These are phyloP conservation scores for Axis porcinus DNA, from an alignment of 2,113 vertebrate species.

Conservation along the genomic window DNA sequence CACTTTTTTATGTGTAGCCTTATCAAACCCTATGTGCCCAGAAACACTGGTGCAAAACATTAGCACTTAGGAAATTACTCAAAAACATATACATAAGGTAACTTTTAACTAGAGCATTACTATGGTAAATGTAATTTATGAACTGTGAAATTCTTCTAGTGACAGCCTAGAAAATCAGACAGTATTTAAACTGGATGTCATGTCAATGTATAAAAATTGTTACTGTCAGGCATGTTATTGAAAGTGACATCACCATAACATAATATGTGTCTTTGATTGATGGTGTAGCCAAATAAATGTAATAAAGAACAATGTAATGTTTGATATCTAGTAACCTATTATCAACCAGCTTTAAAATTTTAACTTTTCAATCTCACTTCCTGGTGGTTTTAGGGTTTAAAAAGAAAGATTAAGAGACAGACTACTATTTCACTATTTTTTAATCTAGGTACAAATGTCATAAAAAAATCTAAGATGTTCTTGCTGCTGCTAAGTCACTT, in stretches of 20 bases:
- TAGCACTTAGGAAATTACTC: background rate
- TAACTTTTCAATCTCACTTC: slow-evolving; percentile 4
- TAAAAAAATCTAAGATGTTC: background rate
- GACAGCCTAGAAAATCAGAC: slow-evolving; percentile 29
- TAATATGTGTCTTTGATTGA: slow-evolving; percentile 58
- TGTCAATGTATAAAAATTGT: background rate
- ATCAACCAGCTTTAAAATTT: slow-evolving; percentile 47
- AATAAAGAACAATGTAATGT: slow-evolving; percentile 15
- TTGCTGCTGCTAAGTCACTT: background rate
- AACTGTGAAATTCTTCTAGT: slow-evolving; percentile 27
- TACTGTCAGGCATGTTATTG: slow-evolving; percentile 50
- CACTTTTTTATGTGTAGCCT: background rate
- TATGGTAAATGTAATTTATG: background rate
- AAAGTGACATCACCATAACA: slow-evolving; percentile 52
- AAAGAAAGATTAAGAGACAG: background rate
- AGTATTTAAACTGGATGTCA: background rate
- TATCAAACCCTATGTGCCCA: background rate
- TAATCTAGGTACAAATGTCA: background rate
- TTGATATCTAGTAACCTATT: slow-evolving; percentile 43
- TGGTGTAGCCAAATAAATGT: slow-evolving; percentile 39
- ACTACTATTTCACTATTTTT: background rate
- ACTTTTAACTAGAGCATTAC: background rate
- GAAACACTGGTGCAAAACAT: background rate
- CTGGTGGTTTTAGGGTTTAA: background rate
- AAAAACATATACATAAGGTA: background rate